Percentiles rank a stretch among this genome's conserved stretches.
Evolutionary conservation across 35 echinoderm and acorn worm species (phyloP).

Genomic region (Chiridota heheva): DNA sequence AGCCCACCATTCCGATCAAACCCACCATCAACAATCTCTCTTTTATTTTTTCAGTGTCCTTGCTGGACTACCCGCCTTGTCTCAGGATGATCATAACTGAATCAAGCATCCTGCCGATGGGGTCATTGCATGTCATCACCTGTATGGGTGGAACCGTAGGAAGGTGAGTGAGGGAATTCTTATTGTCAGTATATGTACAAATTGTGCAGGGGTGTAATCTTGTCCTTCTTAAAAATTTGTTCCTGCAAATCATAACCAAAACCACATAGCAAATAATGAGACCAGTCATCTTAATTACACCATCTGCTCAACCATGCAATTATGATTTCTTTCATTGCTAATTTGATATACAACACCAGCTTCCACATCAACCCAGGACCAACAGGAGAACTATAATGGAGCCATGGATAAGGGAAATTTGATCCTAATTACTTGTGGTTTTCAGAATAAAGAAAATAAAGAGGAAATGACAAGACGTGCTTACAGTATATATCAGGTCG

Average conservation of each 20-base stretch:
- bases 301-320: not conserved
- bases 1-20: no score
- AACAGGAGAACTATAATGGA: no score
- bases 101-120: constrained; percentile 65
- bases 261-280: not conserved
- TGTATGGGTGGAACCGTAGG: constrained; percentile 87
- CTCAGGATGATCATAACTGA: constrained; percentile 82
- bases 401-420: no score
- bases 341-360: not conserved
- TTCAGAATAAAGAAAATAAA: no score
- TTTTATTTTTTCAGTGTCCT: constrained; percentile 53
- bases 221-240: not conserved
- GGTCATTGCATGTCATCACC: constrained; percentile 83
- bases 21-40: no score
- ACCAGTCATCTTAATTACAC: not conserved
- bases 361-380: no score
- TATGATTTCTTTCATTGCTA: not conserved
- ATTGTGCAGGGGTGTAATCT: not conserved
- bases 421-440: no score
- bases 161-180: constrained; percentile 50
- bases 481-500: no score
- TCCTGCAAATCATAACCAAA: not conserved
- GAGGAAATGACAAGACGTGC: no score
- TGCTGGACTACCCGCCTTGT: constrained; percentile 80
- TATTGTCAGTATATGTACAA: not conserved